Evolutionary conservation across 2,888 invertebrate genomes (phyloP).

Genomic region (Cephus pygmeus): DNA sequence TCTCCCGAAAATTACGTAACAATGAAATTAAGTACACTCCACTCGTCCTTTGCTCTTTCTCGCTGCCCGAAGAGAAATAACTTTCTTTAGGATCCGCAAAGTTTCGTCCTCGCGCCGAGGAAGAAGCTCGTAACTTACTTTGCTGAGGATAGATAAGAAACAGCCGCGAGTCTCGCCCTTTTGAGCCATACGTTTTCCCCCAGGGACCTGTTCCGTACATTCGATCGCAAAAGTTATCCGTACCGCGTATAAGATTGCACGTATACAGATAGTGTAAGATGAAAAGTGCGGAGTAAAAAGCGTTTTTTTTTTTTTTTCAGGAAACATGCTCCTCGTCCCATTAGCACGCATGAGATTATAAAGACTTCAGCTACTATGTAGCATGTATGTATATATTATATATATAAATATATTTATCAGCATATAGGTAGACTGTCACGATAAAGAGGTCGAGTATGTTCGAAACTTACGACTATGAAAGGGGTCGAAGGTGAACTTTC

Average conservation of each 20-base stretch:
- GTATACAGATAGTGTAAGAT: background rate
- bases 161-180: conserved; percentile 9
- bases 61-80: background rate
- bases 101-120: background rate
- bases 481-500: background rate
- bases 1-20: background rate
- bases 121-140: conserved; percentile 26
- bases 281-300: background rate
- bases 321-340: background rate
- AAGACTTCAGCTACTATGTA: background rate
- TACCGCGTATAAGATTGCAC: background rate
- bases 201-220: background rate
- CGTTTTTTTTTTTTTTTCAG: background rate
- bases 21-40: background rate
- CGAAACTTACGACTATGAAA: background rate
- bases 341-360: background rate
- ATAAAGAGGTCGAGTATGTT: background rate
- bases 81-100: background rate
- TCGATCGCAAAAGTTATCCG: background rate
- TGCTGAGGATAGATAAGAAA: conserved; percentile 30
- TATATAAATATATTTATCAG: background rate
- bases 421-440: background rate
- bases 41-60: background rate
- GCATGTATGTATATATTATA: too few relatives aligned
- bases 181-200: background rate